phyloP scores from a whole-genome alignment of 2,888 invertebrate genomes.

The Eupithecia centaureata region DNA sequence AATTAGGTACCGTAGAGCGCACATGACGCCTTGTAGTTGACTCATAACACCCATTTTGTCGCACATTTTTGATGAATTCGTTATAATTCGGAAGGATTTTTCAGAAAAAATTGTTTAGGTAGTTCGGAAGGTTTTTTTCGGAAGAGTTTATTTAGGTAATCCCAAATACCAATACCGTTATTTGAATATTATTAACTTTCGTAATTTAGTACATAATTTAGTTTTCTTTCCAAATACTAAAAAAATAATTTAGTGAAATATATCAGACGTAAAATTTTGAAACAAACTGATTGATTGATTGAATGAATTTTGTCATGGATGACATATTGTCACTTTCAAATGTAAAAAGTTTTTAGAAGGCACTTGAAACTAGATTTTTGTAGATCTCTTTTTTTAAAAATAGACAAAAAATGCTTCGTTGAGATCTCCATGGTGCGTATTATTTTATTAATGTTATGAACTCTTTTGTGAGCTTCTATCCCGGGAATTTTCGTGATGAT shows the following conservation, averaged over 20 bases:
- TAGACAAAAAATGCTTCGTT: not conserved
- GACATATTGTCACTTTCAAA: not conserved
- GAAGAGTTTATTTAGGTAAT: no score
- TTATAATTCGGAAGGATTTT: not conserved
- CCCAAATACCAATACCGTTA: no score
- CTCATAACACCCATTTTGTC: conserved; percentile 70
- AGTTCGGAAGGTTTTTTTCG: not conserved
- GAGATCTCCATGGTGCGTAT: not conserved
- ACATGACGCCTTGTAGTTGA: conserved; percentile 70
- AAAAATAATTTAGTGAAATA: not conserved
- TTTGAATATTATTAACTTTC: not conserved
- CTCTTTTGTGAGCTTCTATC: no score
- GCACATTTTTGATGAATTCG: conserved; percentile 63
- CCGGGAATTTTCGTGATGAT: no score
- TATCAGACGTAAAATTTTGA: not conserved
- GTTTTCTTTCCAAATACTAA: not conserved
- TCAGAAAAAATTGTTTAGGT: not conserved
- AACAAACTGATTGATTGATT: not conserved
- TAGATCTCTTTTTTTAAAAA: not conserved
- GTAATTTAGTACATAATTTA: no score
- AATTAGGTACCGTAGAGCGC: conserved; percentile 65
- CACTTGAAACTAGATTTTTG: not conserved
- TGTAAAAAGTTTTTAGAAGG: not conserved
- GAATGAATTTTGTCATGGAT: not conserved
- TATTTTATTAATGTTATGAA: no score